Conservation (phyloP, 2,797 vertebrate genomes). For the Manis javanica region DNA sequence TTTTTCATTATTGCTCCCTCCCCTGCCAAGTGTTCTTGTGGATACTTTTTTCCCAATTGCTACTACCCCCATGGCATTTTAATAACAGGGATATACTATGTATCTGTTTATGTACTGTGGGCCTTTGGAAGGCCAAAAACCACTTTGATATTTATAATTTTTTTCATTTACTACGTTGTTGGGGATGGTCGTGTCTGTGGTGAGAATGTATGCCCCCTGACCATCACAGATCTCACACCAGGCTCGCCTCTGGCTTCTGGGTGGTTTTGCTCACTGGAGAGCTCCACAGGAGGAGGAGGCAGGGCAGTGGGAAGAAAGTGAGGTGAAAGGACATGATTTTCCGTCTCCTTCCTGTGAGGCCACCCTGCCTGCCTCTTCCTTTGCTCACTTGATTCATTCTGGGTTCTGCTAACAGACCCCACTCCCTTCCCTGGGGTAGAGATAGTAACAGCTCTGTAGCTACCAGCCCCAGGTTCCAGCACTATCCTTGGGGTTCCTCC, state of each 20-base stretch:
- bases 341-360: background rate
- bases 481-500: background rate
- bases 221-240: background rate
- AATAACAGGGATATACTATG: background rate
- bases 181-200: background rate
- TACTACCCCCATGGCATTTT: background rate
- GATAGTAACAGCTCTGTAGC: background rate
- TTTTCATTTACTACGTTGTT: background rate
- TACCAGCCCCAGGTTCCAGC: background rate
- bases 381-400: background rate
- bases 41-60: background rate
- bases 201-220: background rate
- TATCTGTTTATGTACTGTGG: background rate
- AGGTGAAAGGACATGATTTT: rapidly evolving
- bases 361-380: background rate
- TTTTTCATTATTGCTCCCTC: background rate
- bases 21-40: background rate
- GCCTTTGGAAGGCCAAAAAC: background rate
- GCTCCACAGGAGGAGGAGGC: background rate
- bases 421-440: background rate
- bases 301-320: background rate
- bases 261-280: background rate
- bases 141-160: background rate
- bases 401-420: background rate
- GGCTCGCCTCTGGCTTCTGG: background rate